Base-by-base conservation (phyloP, 1,140 invertebrate species). In the Orchesella cincta region DNA sequence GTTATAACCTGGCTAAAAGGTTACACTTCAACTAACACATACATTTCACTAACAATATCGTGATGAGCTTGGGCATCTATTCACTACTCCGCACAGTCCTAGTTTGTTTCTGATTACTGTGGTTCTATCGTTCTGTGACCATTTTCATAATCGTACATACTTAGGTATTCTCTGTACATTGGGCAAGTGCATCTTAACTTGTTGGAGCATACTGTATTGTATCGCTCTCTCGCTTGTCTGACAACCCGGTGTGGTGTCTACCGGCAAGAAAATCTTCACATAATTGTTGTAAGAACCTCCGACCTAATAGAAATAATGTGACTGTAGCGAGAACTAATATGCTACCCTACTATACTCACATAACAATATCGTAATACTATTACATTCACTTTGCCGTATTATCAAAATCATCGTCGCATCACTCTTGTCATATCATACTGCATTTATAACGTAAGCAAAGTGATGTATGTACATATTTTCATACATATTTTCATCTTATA, bases 11-110 rank as follows among this genome's bases (percentile, higher is more conserved):
- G 62, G 28, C 62, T 67, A 67, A 67, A 67, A 67, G 62, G 62
- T 67, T 67, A 67, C 62, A 67, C 62, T 67, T 67, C 62, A 67
- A 67, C 62, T 67, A 67, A 67, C 62, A 67, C 62, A 67, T 67
- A 67, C 62, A 33, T 67, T 67, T 67, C 23, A 67, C 62, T 67
- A 67, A 67, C 62, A 67, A 67, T 67, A 2, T 33, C 12, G 31
- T 67, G 62, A 31, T 67, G 62, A 67, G 26, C 62, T 31, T 33
- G 31, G n/a, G 31, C 3, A n/a, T n/a, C n/a, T n/a, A n/a, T n/a
- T n/a, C n/a, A n/a, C n/a, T n/a, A n/a, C 62, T 67, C 31, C 62
- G 26, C 12, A 5, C 16, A n/a, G 23, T 8, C 26, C 23, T 57
- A 8, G 54, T 57, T 23, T 57, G 54, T 57, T 23, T 57, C 8